Conservation (phyloP, 1,140 invertebrate species). For the Bactericera cockerelli region DNA sequence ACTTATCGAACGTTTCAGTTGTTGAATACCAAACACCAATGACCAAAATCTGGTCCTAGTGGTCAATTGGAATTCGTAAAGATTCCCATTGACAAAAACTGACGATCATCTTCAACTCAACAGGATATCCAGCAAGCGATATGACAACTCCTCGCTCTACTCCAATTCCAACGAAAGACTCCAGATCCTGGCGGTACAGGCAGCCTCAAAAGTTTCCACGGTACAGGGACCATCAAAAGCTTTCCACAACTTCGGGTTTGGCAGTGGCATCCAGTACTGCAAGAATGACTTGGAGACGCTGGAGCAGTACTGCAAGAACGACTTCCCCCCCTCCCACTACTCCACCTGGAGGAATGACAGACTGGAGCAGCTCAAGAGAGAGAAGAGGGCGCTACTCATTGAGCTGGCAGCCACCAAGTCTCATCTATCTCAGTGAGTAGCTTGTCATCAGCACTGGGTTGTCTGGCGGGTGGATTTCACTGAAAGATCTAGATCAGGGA, state of each 20-base stretch:
- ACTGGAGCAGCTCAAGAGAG: not conserved
- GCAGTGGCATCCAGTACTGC: slow-evolving; percentile 1
- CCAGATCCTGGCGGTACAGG: slow-evolving; percentile 1
- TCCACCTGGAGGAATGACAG: not conserved
- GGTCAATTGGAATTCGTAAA: no score
- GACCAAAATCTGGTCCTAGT: no score
- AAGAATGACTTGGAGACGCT: not conserved
- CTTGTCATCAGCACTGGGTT: no score
- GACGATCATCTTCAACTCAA: no score
- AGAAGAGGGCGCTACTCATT: not conserved
- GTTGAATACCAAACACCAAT: no score
- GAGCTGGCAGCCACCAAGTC: slow-evolving; percentile 1
- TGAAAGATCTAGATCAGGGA: no score
- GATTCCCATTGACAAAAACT: no score
- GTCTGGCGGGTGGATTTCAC: no score
- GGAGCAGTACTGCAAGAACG: slow-evolving; percentile 1
- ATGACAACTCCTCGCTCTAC: not conserved
- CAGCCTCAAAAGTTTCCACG: not conserved
- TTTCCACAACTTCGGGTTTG: slow-evolving; percentile 1
- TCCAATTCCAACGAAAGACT: slow-evolving; percentile 7
- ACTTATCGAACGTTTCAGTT: no score
- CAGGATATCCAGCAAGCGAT: not conserved
- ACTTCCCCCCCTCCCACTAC: not conserved
- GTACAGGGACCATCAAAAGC: not conserved
- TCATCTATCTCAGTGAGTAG: not conserved